Base-by-base conservation (phyloP, 1,140 invertebrate species). In the Drosophila mauritiana region DNA sequence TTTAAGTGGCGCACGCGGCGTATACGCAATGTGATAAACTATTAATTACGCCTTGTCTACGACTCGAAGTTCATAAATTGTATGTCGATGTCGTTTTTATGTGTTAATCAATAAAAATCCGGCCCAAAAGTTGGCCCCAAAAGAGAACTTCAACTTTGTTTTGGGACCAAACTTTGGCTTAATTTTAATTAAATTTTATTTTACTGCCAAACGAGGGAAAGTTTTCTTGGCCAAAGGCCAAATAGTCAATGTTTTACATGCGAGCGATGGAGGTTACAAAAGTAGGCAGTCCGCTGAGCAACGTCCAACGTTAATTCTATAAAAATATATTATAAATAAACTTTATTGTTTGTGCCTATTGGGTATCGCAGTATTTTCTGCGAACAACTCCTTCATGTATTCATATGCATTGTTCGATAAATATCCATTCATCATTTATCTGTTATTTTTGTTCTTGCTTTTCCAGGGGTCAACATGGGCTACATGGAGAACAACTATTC, bases 401-500 rank as follows among this genome's bases (percentile, higher is more conserved):
- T 27, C 59, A 81, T 65, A 81, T 65, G 31, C 27, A 40, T 36
- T 42, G 48, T 59, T 49, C 58, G 56, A 53, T 36, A 40, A n/a
- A 25, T 46, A 49, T 39, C 43, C 45, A 42, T 52, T 40, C 37
- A 48, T 37, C 48, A 52, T 64, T 36, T 64, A 4, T 39, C 15
- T 20, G 37, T 37, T 31, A 8, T 10, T 31, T 8, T 31, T 31
- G 31, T 31, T 8, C 8, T 22, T 22, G 20, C 20, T 31, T 8
- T 68, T 72, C 51, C 91, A 96, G 96, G 96, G 94, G 95, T 96
- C 69, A 97, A 97, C 92, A 97, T 97, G 95, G 96, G 95, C 52
- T 97, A 97, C 93, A 95, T 97, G 93, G 97, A 97, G 85, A 97
- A 97, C 92, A 97, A 96, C 92, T 98, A 97, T 93, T 97, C 96